phyloP scores from a whole-genome alignment of 2,888 invertebrate genomes.

The Cremastobaeus sp. region DNA sequence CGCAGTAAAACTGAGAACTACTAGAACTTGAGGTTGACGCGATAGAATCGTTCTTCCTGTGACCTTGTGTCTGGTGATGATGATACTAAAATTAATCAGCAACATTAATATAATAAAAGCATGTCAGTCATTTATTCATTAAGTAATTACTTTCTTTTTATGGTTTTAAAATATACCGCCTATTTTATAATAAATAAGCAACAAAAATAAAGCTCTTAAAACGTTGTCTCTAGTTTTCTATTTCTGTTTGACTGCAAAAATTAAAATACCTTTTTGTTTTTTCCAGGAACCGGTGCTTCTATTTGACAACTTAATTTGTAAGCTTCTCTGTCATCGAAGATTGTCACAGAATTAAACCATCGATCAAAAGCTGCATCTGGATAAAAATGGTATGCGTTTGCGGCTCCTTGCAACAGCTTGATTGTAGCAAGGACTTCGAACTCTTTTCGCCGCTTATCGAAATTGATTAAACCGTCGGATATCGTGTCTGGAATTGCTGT shows the following conservation, averaged over 20 bases:
- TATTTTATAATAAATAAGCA: not conserved
- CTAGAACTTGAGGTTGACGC: conserved; percentile 93
- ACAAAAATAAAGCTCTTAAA: too few relatives aligned
- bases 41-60: conserved; percentile 94
- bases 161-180: too few relatives aligned
- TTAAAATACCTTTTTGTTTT: conserved; percentile 73
- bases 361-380: conserved; percentile 93
- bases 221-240: too few relatives aligned
- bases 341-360: conserved; percentile 96
- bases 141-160: too few relatives aligned
- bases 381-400: conserved; percentile 94
- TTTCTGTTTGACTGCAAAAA: too few relatives aligned
- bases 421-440: conserved; percentile 99
- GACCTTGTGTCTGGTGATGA: conserved; percentile 80
- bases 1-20: conserved; percentile 93
- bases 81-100: conserved; percentile 44
- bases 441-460: conserved; percentile 98
- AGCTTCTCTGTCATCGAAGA: conserved; percentile 95
- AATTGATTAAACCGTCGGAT: conserved; percentile 93
- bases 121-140: too few relatives aligned
- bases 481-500: conserved; percentile 93
- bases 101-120: not conserved
- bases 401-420: conserved; percentile 95
- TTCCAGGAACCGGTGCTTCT: conserved; percentile 82
- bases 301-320: conserved; percentile 93